phyloP scores from a whole-genome alignment of 2,113 vertebrate genomes.

The Potamarius usumacintae region DNA sequence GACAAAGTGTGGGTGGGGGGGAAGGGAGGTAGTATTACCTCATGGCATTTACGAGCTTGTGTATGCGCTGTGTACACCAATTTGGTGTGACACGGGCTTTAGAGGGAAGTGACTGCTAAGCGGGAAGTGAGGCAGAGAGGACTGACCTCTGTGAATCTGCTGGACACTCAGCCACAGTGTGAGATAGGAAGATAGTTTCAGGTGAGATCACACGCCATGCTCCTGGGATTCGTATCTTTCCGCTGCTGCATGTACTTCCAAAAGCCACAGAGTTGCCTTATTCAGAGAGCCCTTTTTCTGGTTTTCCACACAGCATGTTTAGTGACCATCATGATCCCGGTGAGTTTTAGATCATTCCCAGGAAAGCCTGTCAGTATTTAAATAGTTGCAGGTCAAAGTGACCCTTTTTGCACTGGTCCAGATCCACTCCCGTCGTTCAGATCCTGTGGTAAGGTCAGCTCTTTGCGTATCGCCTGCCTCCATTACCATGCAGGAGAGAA shows the following conservation, averaged over 20 bases:
- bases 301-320: not conserved
- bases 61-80: constrained; percentile 38
- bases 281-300: not conserved
- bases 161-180: constrained; percentile 51
- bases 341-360: not conserved
- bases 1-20: not conserved
- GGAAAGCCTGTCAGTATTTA: not conserved
- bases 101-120: constrained; percentile 25
- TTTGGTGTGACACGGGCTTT: not conserved
- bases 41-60: constrained; percentile 12
- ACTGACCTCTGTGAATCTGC: constrained; percentile 36
- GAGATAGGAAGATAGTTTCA: constrained; percentile 55
- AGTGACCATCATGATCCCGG: not conserved
- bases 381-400: constrained; percentile 4
- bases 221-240: not conserved
- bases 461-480: constrained; percentile 15
- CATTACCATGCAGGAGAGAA: constrained; percentile 11
- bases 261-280: not conserved
- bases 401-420: not conserved
- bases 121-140: constrained; percentile 19
- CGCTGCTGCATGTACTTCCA: not conserved
- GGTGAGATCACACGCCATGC: not conserved
- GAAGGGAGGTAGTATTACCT: constrained; percentile 6
- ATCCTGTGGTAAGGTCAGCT: constrained; percentile 16
- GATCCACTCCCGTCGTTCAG: not conserved